These are phyloP conservation scores for Rhipidura dahli DNA, from an alignment of 2,113 vertebrate genomes.

Conservation along the genomic window DNA sequence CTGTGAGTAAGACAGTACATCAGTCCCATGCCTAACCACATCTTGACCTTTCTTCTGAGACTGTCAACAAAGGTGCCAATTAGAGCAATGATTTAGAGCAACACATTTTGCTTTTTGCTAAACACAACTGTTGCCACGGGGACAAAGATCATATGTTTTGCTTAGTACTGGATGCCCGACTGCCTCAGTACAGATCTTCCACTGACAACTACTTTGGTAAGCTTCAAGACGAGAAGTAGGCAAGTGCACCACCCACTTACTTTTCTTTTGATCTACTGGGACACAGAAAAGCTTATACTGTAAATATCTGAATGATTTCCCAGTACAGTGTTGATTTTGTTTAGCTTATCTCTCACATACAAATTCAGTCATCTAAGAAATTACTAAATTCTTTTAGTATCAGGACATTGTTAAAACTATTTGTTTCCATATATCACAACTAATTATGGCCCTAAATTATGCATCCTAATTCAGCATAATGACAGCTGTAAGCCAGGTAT, in stretches of 20 bases:
- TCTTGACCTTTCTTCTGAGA: conserved; percentile 27
- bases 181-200: neutral
- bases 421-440: neutral
- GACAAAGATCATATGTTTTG: conserved; percentile 9
- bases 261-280: neutral
- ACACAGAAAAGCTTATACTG: neutral
- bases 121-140: conserved; percentile 21
- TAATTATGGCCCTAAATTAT: neutral
- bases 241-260: neutral
- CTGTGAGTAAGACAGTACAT: neutral
- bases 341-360: neutral
- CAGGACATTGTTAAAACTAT: neutral
- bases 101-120: neutral
- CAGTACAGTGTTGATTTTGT: neutral
- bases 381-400: neutral
- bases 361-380: neutral
- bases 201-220: neutral
- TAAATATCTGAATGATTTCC: neutral
- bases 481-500: neutral
- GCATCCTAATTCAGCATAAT: neutral
- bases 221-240: neutral
- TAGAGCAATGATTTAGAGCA: conserved; percentile 31
- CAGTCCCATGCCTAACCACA: neutral
- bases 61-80: conserved; percentile 42
- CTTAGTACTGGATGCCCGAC: neutral